Conservation (phyloP, 2,797 vertebrate species). For the Spondyliosoma cantharus region DNA sequence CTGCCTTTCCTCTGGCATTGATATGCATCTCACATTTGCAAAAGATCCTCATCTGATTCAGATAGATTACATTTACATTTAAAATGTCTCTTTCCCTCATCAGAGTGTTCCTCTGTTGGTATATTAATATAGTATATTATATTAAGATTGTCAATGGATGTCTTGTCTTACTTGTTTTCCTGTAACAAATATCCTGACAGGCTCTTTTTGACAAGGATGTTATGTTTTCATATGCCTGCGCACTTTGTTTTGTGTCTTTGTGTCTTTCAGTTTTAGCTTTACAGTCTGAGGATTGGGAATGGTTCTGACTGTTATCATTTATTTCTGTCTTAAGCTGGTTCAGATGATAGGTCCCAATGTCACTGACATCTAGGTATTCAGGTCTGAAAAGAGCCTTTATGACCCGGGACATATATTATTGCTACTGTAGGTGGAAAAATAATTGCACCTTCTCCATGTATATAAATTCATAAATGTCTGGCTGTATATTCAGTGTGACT, state of each 20-base stretch:
- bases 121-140: neutral
- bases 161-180: neutral
- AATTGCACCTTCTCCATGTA: neutral
- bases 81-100: conserved; percentile 2
- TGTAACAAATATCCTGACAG: neutral
- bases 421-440: neutral
- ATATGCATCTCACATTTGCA: conserved; percentile 10
- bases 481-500: conserved; percentile 3
- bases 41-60: conserved; percentile 10
- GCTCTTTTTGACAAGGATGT: neutral
- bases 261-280: neutral
- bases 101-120: neutral
- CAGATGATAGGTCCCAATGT: neutral
- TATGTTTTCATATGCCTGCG: neutral
- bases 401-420: neutral
- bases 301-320: neutral
- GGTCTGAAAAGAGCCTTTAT: neutral
- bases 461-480: conserved; percentile 8
- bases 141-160: neutral
- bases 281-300: neutral
- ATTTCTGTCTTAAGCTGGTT: neutral
- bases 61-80: conserved; percentile 3
- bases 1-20: neutral
- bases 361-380: neutral
- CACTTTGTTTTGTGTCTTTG: neutral